Conservation (phyloP, 1,140 invertebrate species). For the Ceratina japonica region DNA sequence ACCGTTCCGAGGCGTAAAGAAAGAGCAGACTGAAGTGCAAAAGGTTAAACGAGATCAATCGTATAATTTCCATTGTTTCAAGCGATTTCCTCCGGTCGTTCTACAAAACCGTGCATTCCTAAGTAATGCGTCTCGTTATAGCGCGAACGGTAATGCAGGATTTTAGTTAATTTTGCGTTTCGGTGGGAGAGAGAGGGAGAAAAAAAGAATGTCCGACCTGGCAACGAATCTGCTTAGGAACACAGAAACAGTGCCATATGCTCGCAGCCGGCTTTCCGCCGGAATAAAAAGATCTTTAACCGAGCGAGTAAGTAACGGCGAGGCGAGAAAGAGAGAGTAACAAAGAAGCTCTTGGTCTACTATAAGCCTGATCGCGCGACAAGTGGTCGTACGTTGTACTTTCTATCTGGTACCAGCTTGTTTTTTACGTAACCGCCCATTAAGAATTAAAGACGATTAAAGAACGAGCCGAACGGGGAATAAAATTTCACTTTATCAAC, state of each 20-base stretch:
- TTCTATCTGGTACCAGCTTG: constrained; percentile 33
- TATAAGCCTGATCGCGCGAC: constrained; percentile 35
- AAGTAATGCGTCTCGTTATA: not conserved
- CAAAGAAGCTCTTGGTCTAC: constrained; percentile 25
- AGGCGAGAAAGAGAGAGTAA: constrained; percentile 15
- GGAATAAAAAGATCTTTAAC: constrained; percentile 36
- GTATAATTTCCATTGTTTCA: constrained; percentile 45
- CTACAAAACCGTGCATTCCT: constrained; percentile 13
- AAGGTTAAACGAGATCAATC: constrained; percentile 31
- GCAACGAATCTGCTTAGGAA: constrained; percentile 20
- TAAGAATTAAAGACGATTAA: constrained; percentile 66
- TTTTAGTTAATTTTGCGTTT: not conserved
- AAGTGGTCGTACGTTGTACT: constrained; percentile 44
- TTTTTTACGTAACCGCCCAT: constrained; percentile 70
- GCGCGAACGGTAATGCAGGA: not conserved
- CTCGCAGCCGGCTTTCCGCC: constrained; percentile 27
- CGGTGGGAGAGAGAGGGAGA: not conserved
- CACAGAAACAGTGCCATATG: constrained; percentile 23
- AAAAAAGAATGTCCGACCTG: no score
- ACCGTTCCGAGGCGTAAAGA: not conserved
- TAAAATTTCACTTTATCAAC: constrained; percentile 66
- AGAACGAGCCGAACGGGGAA: constrained; percentile 25
- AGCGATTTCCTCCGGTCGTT: not conserved
- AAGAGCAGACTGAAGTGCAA: not conserved
- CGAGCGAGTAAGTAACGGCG: not conserved